phyloP scores from a whole-genome alignment of 2,113 vertebrate genomes.

The Malaclemys terrapin region DNA sequence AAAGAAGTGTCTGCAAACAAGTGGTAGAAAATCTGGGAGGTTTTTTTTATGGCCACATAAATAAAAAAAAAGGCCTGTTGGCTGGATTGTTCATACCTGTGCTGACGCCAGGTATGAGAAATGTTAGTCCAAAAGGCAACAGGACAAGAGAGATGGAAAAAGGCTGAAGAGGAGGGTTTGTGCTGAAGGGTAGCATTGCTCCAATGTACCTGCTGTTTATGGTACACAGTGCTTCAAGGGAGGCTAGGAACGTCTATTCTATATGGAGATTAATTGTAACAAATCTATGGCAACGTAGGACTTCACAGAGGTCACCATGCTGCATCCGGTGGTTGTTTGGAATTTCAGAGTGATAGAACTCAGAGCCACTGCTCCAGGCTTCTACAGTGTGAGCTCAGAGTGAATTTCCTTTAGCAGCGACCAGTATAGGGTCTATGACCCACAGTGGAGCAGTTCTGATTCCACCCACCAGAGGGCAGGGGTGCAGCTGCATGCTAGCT shows the following conservation, averaged over 20 bases:
- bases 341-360: too few species aligned
- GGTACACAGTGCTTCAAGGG: not conserved
- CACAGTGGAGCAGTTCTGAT: not conserved
- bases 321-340: too few species aligned
- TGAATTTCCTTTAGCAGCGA: too few species aligned
- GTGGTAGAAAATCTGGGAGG: not conserved
- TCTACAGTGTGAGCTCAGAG: too few species aligned
- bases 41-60: not conserved
- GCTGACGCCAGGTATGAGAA: not conserved
- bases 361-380: too few species aligned
- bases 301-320: not conserved
- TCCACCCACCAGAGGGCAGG: not conserved
- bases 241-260: not conserved
- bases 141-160: not conserved
- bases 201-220: not conserved
- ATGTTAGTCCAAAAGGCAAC: not conserved
- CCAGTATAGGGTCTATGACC: not conserved
- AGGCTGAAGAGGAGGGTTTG: not conserved
- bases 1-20: not conserved
- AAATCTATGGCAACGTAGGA: not conserved
- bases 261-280: not conserved
- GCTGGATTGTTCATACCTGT: not conserved
- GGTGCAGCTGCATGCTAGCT: not conserved
- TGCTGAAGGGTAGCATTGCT: not conserved
- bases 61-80: not conserved